Conservation (phyloP, 2,797 vertebrate genomes). For the Rhincodon typus region DNA sequence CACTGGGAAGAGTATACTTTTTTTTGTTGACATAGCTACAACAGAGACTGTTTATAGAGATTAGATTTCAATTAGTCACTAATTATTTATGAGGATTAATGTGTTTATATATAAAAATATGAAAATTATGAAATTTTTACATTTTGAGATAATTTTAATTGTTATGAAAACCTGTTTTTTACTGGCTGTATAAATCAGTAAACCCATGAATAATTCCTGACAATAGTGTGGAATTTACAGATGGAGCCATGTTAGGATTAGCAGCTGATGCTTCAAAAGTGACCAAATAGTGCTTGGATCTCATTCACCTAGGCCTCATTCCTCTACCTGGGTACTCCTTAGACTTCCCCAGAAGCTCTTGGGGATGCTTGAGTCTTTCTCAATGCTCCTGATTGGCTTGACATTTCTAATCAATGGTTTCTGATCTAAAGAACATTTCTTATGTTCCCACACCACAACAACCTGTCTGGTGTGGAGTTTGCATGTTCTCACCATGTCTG, state of each 20-base stretch:
- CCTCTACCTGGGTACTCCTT: background rate
- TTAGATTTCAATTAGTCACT: background rate
- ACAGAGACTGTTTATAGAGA: background rate
- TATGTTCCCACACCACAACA: background rate
- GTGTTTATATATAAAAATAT: background rate
- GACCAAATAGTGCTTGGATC: background rate
- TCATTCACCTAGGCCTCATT: background rate
- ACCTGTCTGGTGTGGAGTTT: too few relatives aligned
- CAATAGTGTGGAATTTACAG: background rate
- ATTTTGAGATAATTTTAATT: background rate
- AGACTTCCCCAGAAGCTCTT: background rate
- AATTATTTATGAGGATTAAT: background rate
- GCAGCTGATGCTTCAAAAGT: background rate
- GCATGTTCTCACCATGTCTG: too few relatives aligned
- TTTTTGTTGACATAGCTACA: background rate
- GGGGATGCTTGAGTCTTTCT: background rate
- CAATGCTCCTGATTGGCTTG: background rate
- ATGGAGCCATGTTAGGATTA: background rate
- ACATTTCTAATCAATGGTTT: too few relatives aligned
- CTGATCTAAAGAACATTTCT: background rate
- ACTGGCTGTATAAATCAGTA: background rate
- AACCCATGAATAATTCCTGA: background rate
- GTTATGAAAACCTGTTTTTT: background rate
- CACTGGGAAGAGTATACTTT: background rate
- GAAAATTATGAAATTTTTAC: background rate